Evolutionary conservation across 2,888 invertebrate species (phyloP).

Genomic region (Drosophila pegasa): DNA sequence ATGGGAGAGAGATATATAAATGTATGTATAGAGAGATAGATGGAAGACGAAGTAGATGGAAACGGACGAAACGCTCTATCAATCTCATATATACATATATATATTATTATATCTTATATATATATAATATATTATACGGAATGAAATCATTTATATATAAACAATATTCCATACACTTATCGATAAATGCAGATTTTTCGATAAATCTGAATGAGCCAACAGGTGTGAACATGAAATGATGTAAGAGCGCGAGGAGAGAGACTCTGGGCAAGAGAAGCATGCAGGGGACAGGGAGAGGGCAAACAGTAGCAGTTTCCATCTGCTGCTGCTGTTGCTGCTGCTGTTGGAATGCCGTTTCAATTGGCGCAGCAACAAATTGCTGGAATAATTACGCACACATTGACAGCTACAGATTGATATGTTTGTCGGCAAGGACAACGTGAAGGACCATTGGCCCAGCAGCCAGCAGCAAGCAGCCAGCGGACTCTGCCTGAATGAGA

Average conservation of each 20-base stretch:
- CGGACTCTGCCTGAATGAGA: slow-evolving; percentile 19
- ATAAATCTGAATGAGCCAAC: neutral
- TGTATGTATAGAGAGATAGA: too few relatives aligned
- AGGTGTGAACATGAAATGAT: neutral
- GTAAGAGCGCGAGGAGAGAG: neutral
- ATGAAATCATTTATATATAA: too few relatives aligned
- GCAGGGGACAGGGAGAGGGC: neutral
- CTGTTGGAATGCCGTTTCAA: slow-evolving; percentile 76
- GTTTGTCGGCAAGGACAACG: slow-evolving; percentile 51
- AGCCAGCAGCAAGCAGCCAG: neutral
- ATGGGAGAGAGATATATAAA: too few relatives aligned
- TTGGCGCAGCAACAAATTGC: slow-evolving; percentile 83
- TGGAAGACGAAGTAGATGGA: too few relatives aligned
- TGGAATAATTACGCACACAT: slow-evolving; percentile 84
- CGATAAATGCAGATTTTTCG: neutral
- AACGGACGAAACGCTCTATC: too few relatives aligned
- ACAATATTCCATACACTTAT: too few relatives aligned
- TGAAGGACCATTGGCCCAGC: slow-evolving; percentile 19
- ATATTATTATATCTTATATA: too few relatives aligned
- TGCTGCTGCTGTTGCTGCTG: slow-evolving; percentile 4
- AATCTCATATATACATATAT: too few relatives aligned
- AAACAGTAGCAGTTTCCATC: slow-evolving; percentile 11
- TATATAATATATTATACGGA: too few relatives aligned
- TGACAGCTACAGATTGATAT: slow-evolving; percentile 79
- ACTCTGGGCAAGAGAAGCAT: neutral